Evolutionary conservation across 1,140 invertebrate genomes (phyloP), one percentile per base, ranked within the genome.

Genomic region (Palaemon carinicauda): DNA sequence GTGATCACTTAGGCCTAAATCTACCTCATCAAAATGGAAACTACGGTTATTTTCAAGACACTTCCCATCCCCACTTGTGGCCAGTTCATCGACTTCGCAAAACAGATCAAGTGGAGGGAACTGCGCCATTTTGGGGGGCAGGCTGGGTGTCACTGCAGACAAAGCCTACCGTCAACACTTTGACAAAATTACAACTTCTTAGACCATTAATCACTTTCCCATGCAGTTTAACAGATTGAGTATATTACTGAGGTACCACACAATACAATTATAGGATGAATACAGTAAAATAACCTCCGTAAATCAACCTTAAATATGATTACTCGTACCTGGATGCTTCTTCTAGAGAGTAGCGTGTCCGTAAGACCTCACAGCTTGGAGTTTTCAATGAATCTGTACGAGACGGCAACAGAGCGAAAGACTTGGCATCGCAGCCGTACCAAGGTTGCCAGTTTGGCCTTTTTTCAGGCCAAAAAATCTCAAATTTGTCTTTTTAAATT

Each of bases 21-120:
- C 77, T 73, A 80, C 27, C 15, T 85, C 83, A 78, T 79, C 54
- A 27, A 74, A 31, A 52, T 15, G 27, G 54, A 79, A 29, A 9
- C 24, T 74, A 41, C 54, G 14, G 69, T 54, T 52, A 31, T 73
- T 71, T 24, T 15, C 15, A 31, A 7, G 50, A 29, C 77, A 24
- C 83, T 86, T 86, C 33, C 77, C 83, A 29, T 80, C 51, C 33
- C 29, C 77, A 71, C 17, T 53, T 15, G 29, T 80, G 65, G 50
- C 73, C 41, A 86, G 50, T 19, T 86, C 51, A 21, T 86, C 77
- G 24, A 86, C 41, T 60, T 86, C 83, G 29, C 60, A 54, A 10
- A 86, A 79, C 83, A 85, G 78, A 53, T 80, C 83, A 73, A 86
- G 21, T 19, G 29, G n/a, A 17, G 83, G 56, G 19, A 52, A 56